Base-by-base conservation (phyloP, 2,113 vertebrate genomes). In the Chloebia gouldiae region DNA sequence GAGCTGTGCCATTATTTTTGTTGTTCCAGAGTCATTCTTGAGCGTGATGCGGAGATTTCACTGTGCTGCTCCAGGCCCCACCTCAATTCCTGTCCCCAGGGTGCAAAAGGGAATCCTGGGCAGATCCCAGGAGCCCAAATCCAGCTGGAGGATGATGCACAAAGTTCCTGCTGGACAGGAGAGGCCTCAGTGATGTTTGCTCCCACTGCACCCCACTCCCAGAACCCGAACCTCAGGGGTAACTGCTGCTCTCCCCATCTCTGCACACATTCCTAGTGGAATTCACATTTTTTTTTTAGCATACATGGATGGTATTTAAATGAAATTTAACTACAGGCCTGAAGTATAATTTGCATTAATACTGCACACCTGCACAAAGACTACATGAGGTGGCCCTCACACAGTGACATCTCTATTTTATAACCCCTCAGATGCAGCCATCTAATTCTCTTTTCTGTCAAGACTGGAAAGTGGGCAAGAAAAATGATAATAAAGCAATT, bases 401-500 rank as follows among this genome's bases (percentile, higher is more conserved):
- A 1, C 42, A 45, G 28, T 11, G 28, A 71, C 66, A 54, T 54
- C 51, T 86, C 71, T 76, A 6, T 63, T 88, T 75, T 18, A 40
- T 5, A 76, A 23, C 7, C 76, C 49, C n/a, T 81, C 53, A 45
- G 21, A 11, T 30, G 33, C 37, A 64, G 40, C 50, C 51, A 70
- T 8, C 27, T 27, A 28, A 92, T 56, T 50, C 71, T 68, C 69
- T 53, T 77, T 33, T 51, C 78, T 93, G 69, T 77, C 73, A 56
- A 24, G n/a, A 57, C 27, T 39, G 53, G 33, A 30, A 65, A 73
- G 45, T 6, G 28, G n/a, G 9, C 15, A 70, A 37, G 82, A 78
- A 44, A 87, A 92, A 84, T 40, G 39, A 81, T 10, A 73, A 65
- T 69, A 7, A 78, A 88, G 65, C 60, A 39, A 85, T 90, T 90